Evolutionary conservation across 2,797 vertebrate species (phyloP).

Genomic region (Orestias chungarensis): DNA sequence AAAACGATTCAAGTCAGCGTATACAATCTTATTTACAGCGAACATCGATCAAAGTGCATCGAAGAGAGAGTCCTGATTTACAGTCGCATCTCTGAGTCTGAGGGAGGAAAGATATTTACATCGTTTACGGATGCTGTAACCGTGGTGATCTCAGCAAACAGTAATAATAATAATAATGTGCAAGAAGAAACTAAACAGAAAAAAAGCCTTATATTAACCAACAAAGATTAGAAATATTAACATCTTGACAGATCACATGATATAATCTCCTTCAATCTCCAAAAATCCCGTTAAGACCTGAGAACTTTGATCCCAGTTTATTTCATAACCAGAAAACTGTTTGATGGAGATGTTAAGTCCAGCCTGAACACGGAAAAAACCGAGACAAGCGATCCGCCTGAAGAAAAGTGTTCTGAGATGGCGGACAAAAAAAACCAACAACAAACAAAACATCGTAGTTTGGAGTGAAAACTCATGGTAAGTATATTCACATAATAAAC

Average conservation of each 20-base stretch:
- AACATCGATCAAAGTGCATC: conserved; percentile 95
- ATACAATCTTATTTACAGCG: conserved; percentile 94
- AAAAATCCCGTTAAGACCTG: not conserved
- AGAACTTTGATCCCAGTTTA: conserved; percentile 22
- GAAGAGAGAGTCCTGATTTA: conserved; percentile 87
- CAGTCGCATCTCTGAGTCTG: conserved; percentile 68
- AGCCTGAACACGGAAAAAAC: conserved; percentile 1
- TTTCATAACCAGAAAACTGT: conserved; percentile 23
- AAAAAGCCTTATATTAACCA: not conserved
- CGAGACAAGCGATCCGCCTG: not conserved
- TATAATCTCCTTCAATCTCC: not conserved
- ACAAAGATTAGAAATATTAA: not conserved
- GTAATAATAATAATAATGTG: conserved; percentile 4
- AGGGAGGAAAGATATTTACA: conserved; percentile 87
- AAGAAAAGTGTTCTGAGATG: not conserved
- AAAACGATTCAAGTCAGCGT: conserved; percentile 81
- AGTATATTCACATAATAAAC: conserved; percentile 77
- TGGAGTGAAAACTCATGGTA: conserved; percentile 50
- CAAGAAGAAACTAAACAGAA: not conserved
- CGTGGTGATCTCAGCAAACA: conserved; percentile 70
- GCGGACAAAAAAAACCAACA: not conserved
- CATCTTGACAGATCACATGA: not conserved
- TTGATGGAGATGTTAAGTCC: not conserved
- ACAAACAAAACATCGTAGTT: conserved; percentile 31
- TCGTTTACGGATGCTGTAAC: conserved; percentile 86